Conservation (phyloP, 2,797 vertebrate genomes). For the Tamandua tetradactyla region DNA sequence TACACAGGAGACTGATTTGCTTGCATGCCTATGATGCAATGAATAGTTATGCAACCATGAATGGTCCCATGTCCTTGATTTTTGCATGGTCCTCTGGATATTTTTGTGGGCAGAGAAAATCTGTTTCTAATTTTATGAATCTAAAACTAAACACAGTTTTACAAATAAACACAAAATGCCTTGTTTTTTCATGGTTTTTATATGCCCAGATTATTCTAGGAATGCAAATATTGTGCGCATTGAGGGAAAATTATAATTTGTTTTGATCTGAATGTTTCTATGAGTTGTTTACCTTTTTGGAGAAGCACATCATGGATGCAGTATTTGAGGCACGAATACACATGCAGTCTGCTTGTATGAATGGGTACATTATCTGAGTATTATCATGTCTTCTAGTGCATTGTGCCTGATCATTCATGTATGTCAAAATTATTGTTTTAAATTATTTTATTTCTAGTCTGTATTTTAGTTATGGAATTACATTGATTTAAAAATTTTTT, state of each 20-base stretch:
- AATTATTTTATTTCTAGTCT: not conserved
- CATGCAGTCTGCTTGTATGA: not conserved
- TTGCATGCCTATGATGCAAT: accelerated
- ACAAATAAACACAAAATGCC: not conserved
- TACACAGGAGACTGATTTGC: not conserved
- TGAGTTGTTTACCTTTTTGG: not conserved
- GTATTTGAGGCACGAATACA: not conserved
- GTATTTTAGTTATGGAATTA: not conserved
- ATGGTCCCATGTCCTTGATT: not conserved
- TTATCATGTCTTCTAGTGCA: not conserved
- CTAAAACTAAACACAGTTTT: not conserved
- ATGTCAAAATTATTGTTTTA: not conserved
- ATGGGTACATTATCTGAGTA: not conserved
- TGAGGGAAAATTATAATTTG: not conserved
- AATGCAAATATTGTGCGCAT: not conserved
- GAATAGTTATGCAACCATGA: not conserved
- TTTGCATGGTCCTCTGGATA: not conserved
- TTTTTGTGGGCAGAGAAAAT: not conserved
- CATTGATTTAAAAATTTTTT: not conserved
- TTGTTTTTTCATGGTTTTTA: not conserved
- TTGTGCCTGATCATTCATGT: not conserved
- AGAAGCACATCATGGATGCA: not conserved
- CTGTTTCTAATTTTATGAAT: not conserved
- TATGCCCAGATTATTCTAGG: not conserved
- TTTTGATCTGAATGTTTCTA: not conserved